These are phyloP conservation scores for Acanthoscelides obtectus DNA, from an alignment of 2,888 invertebrate species.

Conservation along the genomic window DNA sequence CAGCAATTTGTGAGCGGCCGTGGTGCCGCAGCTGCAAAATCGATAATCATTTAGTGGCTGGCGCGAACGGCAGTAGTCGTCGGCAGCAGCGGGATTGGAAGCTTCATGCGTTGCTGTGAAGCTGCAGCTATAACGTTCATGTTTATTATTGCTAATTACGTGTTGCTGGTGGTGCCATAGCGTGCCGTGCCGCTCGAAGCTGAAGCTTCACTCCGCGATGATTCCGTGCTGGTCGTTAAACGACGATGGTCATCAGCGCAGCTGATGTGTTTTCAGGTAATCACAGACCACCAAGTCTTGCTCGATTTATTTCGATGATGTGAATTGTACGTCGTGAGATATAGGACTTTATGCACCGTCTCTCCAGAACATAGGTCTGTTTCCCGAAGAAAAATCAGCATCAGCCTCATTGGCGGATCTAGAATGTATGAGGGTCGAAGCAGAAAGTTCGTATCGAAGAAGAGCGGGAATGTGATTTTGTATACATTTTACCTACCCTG, in stretches of 20 bases:
- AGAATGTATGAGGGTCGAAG: no score
- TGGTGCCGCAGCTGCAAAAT: neutral
- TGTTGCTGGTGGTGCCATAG: neutral
- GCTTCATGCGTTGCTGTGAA: neutral
- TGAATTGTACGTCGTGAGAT: no score
- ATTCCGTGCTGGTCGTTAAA: neutral
- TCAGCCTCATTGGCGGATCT: no score
- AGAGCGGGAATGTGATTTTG: no score
- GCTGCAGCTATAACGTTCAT: neutral
- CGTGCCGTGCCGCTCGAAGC: neutral
- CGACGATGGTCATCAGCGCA: neutral
- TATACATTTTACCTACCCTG: no score
- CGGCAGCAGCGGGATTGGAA: neutral
- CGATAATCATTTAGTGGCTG: neutral
- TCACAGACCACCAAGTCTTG: neutral
- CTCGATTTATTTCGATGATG: no score
- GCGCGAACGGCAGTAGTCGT: neutral
- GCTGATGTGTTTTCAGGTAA: neutral
- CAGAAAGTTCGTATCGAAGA: no score
- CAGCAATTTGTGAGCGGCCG: neutral
- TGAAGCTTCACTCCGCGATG: neutral
- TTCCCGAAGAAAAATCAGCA: no score
- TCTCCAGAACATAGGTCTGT: no score
- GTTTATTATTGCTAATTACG: neutral
- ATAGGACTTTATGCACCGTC: no score